Evolutionary conservation across 2,797 vertebrate species (phyloP), one percentile per base, ranked within the genome.

Genomic region (Hemibagrus guttatus): DNA sequence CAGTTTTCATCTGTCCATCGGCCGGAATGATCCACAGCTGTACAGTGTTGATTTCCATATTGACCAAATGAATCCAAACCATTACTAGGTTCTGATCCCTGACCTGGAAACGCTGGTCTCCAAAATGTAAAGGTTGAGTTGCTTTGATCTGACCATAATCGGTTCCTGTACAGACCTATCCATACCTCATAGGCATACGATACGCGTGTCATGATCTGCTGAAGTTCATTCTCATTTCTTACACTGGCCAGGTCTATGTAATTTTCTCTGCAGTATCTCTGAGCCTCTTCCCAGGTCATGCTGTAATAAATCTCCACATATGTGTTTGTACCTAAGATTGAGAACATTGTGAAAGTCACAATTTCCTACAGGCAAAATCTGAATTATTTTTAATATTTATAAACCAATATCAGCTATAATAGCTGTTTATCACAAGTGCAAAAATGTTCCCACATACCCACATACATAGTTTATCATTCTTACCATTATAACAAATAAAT

Each of bases 1-100:
- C 89, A 90, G 35, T 71, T 14, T 66, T 88, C 89, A 74, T 86
- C 64, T 2, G 56, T 85, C 89, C 89, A 90, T 12, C 14, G 6
- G 3, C 85, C 87, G 1, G 6, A 83, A 13, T 52, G 17, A 1
- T 14, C 83, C 82, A 76, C 82, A 87, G n/a, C 85, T 39, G 87
- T 84, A 56, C 74, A 76, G 74, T 76, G 74, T 76, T 76, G 74
- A 28, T 28, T 52, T 5, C 74, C 26, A 31, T 4, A 16, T 63
- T 90, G 72, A 2, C 21, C 16, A n/a, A n/a, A 26, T 54, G 49
- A 76, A 76, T 54, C 6, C 26, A 56, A 16, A 66, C 63, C 63
- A n/a, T 66, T 66, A 66, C 31, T n/a, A 66, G 63, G 63, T 8
- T 66, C 63, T 66, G 63, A n/a, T 66, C 11, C 14, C 14, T 12